These are phyloP conservation scores for Teleogryllus occipitalis DNA, from an alignment of 1,140 invertebrate species.

Conservation along the genomic window DNA sequence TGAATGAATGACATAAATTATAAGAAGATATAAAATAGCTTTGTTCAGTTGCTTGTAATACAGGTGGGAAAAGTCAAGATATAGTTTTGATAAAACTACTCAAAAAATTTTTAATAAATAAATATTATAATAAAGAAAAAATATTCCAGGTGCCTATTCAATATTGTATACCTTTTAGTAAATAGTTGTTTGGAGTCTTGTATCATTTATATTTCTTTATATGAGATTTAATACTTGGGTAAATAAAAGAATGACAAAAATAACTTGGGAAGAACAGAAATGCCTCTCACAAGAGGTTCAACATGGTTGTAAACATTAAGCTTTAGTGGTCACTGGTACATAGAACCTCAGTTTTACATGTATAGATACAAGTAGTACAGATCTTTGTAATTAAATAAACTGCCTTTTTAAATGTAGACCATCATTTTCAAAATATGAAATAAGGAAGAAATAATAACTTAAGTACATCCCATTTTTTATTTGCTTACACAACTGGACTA, in stretches of 20 bases:
- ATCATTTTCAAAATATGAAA: too few species aligned
- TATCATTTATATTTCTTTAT: background rate
- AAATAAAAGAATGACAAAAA: background rate
- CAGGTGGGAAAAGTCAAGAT: background rate
- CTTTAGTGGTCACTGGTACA: too few species aligned
- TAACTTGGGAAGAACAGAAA: background rate
- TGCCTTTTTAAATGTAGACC: too few species aligned
- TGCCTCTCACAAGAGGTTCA: background rate
- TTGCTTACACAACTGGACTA: too few species aligned
- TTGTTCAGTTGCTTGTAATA: background rate
- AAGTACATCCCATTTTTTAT: too few species aligned
- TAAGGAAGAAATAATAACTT: too few species aligned
- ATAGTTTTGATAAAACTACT: background rate
- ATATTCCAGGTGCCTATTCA: background rate
- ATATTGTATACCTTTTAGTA: background rate
- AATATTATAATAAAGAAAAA: background rate
- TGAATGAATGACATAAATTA: background rate
- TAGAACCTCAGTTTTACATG: too few species aligned
- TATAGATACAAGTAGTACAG: too few species aligned
- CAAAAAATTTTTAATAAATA: background rate
- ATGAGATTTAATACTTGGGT: background rate
- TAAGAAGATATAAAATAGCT: background rate
- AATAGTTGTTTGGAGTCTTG: background rate
- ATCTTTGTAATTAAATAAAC: too few species aligned
- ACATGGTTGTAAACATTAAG: background rate